phyloP scores from a whole-genome alignment of 2,113 vertebrate species.

The Crotalus horridus region DNA sequence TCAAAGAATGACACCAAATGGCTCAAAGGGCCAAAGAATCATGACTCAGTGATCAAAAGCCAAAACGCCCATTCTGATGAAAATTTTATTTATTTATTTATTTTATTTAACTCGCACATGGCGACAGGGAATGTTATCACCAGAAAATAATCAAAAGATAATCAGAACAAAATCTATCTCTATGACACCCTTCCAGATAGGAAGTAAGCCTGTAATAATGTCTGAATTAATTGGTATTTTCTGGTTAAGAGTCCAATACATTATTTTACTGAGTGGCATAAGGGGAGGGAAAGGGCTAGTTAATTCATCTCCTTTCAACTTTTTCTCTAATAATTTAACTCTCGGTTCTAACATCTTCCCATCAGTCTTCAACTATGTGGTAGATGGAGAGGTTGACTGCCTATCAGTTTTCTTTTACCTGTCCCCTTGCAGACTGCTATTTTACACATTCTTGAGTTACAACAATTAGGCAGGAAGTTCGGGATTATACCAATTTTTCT shows the following conservation, averaged over 20 bases:
- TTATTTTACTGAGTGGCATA: not conserved
- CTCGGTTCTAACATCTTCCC: not conserved
- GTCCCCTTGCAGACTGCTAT: not conserved
- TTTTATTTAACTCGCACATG: too few relatives aligned
- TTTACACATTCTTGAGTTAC: not conserved
- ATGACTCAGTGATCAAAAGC: not conserved
- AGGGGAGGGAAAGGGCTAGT: fast-evolving
- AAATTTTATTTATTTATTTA: not conserved
- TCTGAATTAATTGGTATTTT: not conserved
- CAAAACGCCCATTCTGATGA: not conserved
- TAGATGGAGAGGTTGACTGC: not conserved
- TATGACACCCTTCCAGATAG: not conserved
- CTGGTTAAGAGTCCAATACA: not conserved
- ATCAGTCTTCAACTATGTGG: not conserved
- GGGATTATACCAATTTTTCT: not conserved
- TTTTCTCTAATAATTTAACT: not conserved
- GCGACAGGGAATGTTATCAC: not conserved
- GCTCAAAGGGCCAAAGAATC: not conserved
- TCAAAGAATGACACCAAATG: not conserved
- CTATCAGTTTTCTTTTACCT: not conserved
- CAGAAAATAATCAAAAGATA: not conserved
- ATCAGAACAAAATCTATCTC: not conserved
- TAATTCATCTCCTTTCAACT: not conserved
- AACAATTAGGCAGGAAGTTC: not conserved
- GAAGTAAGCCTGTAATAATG: not conserved